Evolutionary conservation across 2,888 invertebrate species (phyloP).

Genomic region (Nasonovia ribisnigri): DNA sequence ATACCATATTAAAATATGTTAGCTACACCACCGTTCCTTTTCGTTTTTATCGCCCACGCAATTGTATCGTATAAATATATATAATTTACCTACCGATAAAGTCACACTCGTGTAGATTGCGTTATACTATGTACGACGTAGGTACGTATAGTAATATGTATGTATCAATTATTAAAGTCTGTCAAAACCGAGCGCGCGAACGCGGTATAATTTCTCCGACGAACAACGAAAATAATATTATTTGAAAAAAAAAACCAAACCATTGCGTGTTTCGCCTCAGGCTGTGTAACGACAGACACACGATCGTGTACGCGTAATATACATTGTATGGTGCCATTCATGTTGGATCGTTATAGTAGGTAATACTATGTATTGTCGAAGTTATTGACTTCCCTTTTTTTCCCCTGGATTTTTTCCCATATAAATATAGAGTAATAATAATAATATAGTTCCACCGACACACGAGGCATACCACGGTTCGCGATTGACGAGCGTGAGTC

Average conservation of each 20-base stretch:
- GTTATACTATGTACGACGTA: background rate
- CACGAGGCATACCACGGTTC: background rate
- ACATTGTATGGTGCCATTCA: slow-evolving; percentile 26
- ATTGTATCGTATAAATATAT: background rate
- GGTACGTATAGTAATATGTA: background rate
- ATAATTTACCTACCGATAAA: background rate
- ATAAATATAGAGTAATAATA: background rate
- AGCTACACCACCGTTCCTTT: background rate
- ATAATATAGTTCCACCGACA: background rate
- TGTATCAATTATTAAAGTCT: background rate
- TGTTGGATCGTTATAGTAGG: background rate
- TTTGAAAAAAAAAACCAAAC: background rate
- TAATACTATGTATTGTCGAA: background rate
- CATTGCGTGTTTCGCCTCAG: slow-evolving; percentile 47
- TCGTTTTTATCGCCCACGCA: background rate
- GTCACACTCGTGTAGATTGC: background rate
- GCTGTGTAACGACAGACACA: slow-evolving; percentile 29
- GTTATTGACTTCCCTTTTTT: slow-evolving; percentile 32
- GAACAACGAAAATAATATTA: background rate
- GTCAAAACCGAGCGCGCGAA: background rate
- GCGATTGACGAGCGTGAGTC: background rate
- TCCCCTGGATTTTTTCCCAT: background rate
- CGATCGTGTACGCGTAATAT: background rate
- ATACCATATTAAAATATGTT: background rate
- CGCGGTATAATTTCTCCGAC: background rate